phyloP scores from a whole-genome alignment of 1,140 invertebrate genomes.

The Philopotamus ludificatus region DNA sequence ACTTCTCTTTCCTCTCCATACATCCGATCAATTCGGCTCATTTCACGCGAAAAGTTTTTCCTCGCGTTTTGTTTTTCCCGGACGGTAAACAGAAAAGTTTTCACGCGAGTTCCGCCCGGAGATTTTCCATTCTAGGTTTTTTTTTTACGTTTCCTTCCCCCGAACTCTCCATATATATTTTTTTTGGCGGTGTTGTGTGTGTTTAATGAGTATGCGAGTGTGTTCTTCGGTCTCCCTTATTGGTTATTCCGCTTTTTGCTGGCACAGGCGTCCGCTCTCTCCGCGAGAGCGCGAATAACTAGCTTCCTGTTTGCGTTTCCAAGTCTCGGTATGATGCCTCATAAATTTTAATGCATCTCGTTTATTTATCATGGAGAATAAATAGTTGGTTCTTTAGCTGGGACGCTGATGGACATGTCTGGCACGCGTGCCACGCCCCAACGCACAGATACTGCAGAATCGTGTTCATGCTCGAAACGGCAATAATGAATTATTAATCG shows the following conservation, averaged over 20 bases:
- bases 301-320: slow-evolving; percentile 33
- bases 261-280: neutral
- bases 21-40: slow-evolving; percentile 41
- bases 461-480: too few species aligned
- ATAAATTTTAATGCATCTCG: slow-evolving; percentile 40
- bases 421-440: neutral
- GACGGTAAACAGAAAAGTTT: slow-evolving; percentile 40
- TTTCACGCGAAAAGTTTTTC: slow-evolving; percentile 37
- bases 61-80: slow-evolving; percentile 38
- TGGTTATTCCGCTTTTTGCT: slow-evolving; percentile 2
- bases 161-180: slow-evolving; percentile 4
- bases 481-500: too few species aligned
- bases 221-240: too few species aligned
- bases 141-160: neutral
- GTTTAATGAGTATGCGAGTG: slow-evolving; percentile 1
- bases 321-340: slow-evolving; percentile 25
- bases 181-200: slow-evolving; percentile 12
- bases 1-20: slow-evolving; percentile 29
- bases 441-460: neutral
- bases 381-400: neutral
- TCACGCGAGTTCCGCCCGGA: slow-evolving; percentile 10
- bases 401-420: neutral
- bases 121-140: slow-evolving; percentile 8
- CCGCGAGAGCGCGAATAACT: slow-evolving; percentile 16
- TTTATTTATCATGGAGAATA: slow-evolving; percentile 9